phyloP scores from a whole-genome alignment of 2,113 vertebrate genomes.

The Ifrita kowaldi region DNA sequence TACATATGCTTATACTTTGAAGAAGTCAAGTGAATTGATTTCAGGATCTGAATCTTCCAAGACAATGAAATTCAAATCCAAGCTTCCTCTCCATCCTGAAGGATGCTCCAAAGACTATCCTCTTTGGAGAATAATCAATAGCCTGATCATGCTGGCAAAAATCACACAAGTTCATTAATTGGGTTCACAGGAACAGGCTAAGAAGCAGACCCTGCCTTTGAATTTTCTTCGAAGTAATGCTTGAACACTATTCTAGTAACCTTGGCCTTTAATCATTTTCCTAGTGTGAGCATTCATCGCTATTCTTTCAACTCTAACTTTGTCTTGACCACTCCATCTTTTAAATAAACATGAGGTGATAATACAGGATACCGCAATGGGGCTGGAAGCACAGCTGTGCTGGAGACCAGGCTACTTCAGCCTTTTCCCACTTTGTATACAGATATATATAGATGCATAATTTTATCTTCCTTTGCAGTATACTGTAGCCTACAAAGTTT shows the following conservation, averaged over 20 bases:
- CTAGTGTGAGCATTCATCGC: neutral
- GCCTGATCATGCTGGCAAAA: neutral
- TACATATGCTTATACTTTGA: neutral
- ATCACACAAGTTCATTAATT: accelerated
- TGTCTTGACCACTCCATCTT: neutral
- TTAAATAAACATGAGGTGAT: neutral
- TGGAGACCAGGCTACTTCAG: neutral
- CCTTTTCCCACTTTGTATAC: neutral
- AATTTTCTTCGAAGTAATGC: neutral
- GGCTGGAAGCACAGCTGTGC: neutral
- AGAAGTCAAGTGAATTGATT: neutral
- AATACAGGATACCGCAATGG: neutral
- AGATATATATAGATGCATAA: neutral
- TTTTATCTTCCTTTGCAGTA: neutral
- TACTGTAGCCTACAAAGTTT: neutral
- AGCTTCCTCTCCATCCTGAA: neutral
- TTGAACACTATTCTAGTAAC: neutral
- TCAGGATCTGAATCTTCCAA: neutral
- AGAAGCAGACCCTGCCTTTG: neutral
- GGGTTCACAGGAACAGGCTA: neutral
- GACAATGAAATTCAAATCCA: neutral
- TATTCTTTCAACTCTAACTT: neutral
- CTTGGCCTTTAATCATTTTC: neutral
- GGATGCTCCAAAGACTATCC: neutral
- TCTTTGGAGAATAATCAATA: neutral